These are phyloP conservation scores for fruit fly (Drosophila melanogaster) DNA, from an alignment of 1,140 invertebrate species.

Conservation along the genomic window DNA sequence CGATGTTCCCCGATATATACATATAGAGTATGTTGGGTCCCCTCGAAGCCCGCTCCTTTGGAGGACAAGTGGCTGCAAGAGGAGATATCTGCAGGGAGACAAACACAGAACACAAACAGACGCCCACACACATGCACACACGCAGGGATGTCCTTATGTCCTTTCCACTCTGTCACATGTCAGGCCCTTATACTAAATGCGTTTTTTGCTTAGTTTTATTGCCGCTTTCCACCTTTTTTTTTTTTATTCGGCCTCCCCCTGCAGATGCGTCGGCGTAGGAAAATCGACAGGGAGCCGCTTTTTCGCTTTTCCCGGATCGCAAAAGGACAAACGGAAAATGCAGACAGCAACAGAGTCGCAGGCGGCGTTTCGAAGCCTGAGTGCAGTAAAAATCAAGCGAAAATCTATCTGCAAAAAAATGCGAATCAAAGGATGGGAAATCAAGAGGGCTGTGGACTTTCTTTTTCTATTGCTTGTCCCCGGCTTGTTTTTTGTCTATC, in stretches of 20 bases:
- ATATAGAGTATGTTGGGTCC: slow-evolving; percentile 5
- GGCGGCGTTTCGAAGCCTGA: slow-evolving; percentile 56
- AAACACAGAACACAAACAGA: slow-evolving; percentile 31
- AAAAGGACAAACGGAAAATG: slow-evolving; percentile 64
- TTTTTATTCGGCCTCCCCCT: slow-evolving; percentile 2
- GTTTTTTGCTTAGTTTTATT: slow-evolving; percentile 80
- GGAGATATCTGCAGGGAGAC: slow-evolving; percentile 58
- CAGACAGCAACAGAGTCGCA: slow-evolving; percentile 61
- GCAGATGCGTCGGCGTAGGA: slow-evolving; percentile 64
- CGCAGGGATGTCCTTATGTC: slow-evolving; percentile 17
- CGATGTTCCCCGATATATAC: background rate
- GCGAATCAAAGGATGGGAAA: slow-evolving; percentile 10
- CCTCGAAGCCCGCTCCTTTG: slow-evolving; percentile 14
- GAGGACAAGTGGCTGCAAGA: slow-evolving; percentile 48
- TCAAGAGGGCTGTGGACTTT: slow-evolving; percentile 54
- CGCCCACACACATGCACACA: background rate
- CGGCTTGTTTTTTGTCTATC: slow-evolving; percentile 72
- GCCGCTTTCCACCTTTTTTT: slow-evolving; percentile 37
- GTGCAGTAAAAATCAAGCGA: slow-evolving; percentile 80
- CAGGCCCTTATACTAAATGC: slow-evolving; percentile 74
- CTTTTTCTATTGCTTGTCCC: slow-evolving; percentile 77
- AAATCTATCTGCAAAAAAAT: slow-evolving; percentile 50
- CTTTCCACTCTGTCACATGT: slow-evolving; percentile 55
- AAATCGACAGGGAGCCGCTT: slow-evolving; percentile 60
- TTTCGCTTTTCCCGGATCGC: slow-evolving; percentile 10